These are phyloP conservation scores for Stichodactyla mertensii DNA, from an alignment of 64 coral and sea anemone genomes.

Conservation along the genomic window DNA sequence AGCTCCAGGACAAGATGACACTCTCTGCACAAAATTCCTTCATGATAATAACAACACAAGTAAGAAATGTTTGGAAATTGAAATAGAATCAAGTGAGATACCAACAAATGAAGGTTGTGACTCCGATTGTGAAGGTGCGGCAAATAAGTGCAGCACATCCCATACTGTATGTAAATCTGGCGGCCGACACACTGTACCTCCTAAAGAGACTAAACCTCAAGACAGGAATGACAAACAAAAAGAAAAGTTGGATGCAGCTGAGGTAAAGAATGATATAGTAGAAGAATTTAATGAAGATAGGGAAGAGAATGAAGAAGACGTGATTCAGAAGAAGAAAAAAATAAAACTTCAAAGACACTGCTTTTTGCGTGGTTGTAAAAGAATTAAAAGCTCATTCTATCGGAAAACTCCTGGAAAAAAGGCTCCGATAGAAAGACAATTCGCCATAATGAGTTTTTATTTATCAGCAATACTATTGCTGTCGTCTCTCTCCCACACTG, in stretches of 20 bases:
- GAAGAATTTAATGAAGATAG: neutral
- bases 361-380: neutral
- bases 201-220: neutral
- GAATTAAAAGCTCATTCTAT: neutral
- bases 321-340: neutral
- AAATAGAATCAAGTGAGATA: neutral
- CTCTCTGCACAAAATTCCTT: neutral
- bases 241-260: neutral
- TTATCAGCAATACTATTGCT: conserved; percentile 59
- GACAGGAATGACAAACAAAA: too few species aligned
- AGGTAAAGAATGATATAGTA: neutral
- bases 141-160: too few species aligned
- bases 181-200: neutral
- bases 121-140: too few species aligned
- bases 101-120: neutral
- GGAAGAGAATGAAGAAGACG: neutral
- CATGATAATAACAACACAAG: neutral
- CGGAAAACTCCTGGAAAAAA: neutral
- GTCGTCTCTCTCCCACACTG: conserved; percentile 55
- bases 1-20: neutral
- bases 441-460: conserved; percentile 53
- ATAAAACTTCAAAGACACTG: neutral
- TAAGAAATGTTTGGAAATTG: neutral
- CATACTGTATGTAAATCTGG: too few species aligned
- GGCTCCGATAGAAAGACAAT: conserved; percentile 30